These are phyloP conservation scores for Tachystola acroxantha DNA, from an alignment of 2,888 invertebrate species.

Conservation along the genomic window DNA sequence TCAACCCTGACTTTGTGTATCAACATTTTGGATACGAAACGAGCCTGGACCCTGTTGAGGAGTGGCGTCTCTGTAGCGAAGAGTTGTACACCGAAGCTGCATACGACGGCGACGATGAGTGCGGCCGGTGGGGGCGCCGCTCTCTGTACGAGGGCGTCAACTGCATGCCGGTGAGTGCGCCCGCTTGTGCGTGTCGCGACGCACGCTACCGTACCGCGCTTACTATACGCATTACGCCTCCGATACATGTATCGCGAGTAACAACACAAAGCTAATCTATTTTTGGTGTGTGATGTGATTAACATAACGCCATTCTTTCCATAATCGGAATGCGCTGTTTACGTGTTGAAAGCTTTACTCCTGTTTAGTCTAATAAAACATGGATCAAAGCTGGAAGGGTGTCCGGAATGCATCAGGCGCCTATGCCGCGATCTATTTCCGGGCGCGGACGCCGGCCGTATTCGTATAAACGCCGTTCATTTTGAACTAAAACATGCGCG, in stretches of 20 bases:
- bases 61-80: conserved; percentile 34
- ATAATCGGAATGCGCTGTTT: conserved; percentile 14
- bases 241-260: conserved; percentile 24
- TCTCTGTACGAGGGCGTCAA: conserved; percentile 72
- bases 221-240: conserved; percentile 31
- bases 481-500: conserved; percentile 74
- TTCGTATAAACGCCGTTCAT: conserved; percentile 64
- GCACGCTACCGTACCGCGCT: conserved; percentile 38
- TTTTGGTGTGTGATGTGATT: conserved; percentile 12
- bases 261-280: conserved; percentile 20
- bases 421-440: conserved; percentile 69
- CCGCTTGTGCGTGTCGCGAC: conserved; percentile 42
- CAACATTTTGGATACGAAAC: conserved; percentile 31
- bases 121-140: conserved; percentile 44
- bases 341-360: conserved; percentile 21
- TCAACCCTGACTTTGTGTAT: conserved; percentile 56
- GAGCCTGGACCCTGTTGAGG: conserved; percentile 19
- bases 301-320: conserved; percentile 3
- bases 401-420: conserved; percentile 64
- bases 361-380: conserved; percentile 41
- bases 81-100: conserved; percentile 31
- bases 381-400: conserved; percentile 57
- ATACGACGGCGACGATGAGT: conserved; percentile 33
- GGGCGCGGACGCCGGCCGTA: conserved; percentile 68
- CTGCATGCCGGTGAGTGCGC: conserved; percentile 64